Evolutionary conservation across 2,113 vertebrate species (phyloP).

Genomic region (Anthoscopus minutus): DNA sequence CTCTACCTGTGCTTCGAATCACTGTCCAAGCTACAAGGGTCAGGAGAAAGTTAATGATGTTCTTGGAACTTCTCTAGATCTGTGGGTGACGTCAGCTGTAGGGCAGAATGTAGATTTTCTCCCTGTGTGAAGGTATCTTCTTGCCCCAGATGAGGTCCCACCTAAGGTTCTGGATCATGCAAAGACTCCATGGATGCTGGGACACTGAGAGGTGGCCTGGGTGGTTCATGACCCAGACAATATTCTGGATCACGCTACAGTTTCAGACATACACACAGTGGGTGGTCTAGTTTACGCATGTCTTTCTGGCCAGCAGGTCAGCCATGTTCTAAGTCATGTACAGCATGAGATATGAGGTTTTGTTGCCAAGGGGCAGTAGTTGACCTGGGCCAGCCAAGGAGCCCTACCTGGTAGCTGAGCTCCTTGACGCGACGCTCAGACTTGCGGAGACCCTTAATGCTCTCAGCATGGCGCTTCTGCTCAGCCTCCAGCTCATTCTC

Average conservation of each 20-base stretch:
- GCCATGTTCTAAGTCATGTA: background rate
- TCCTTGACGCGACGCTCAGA: conserved; percentile 90
- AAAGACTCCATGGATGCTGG: background rate
- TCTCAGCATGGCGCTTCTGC: conserved; percentile 82
- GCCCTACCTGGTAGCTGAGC: conserved; percentile 70
- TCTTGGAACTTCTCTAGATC: background rate
- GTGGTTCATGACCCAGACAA: background rate
- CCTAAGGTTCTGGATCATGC: background rate
- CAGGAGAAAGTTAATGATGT: background rate
- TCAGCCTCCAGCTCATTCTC: conserved; percentile 86
- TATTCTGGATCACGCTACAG: background rate
- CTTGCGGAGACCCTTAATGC: conserved; percentile 87
- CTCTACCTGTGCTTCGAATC: background rate
- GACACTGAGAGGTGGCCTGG: accelerated
- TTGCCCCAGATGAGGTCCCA: background rate
- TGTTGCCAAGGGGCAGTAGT: accelerated
- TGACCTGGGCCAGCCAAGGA: background rate
- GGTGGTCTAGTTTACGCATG: accelerated
- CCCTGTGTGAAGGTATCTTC: background rate
- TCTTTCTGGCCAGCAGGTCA: background rate
- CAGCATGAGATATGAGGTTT: background rate
- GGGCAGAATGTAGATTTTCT: background rate
- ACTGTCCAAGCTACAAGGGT: background rate
- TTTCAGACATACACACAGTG: accelerated
- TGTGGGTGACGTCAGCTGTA: too few relatives aligned